Conservation (phyloP, 2,888 invertebrate species). For the Agonopterix arenella region DNA sequence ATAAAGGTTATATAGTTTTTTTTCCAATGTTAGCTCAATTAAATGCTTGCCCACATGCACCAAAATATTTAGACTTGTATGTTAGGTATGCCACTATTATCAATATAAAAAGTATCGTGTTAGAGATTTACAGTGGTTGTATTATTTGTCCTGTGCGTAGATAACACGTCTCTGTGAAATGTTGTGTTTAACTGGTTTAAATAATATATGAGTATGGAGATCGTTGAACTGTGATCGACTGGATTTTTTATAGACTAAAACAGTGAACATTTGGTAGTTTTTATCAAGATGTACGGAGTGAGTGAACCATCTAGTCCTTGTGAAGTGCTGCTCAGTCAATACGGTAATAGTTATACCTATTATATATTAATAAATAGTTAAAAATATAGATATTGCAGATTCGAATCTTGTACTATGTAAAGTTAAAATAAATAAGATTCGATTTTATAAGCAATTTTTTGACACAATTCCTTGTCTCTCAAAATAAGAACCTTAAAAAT, state of each 20-base stretch:
- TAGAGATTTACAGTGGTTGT: too few relatives aligned
- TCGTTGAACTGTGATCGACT: slow-evolving; percentile 2
- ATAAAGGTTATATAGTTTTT: background rate
- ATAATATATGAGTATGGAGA: background rate
- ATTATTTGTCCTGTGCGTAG: background rate
- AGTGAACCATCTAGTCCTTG: slow-evolving; percentile 28
- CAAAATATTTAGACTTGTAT: slow-evolving; percentile 17
- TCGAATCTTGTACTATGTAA: too few relatives aligned
- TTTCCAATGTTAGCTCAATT: slow-evolving; percentile 5
- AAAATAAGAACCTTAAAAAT: too few relatives aligned
- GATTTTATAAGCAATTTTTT: too few relatives aligned
- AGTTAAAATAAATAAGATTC: too few relatives aligned
- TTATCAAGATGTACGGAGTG: slow-evolving; percentile 16
- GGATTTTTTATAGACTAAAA: background rate
- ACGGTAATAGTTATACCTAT: slow-evolving; percentile 34
- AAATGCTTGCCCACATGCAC: slow-evolving; percentile 4
- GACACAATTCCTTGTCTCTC: too few relatives aligned
- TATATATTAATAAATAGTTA: too few relatives aligned
- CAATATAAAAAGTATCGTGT: slow-evolving; percentile 17
- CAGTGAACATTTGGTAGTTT: background rate
- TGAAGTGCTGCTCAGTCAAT: slow-evolving; percentile 40
- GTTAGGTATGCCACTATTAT: slow-evolving; percentile 11
- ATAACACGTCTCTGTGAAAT: slow-evolving; percentile 1
- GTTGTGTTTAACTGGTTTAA: background rate
- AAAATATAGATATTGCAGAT: too few relatives aligned